These are phyloP conservation scores for Odontomyia ornata DNA, from an alignment of 2,888 invertebrate genomes.

Conservation along the genomic window DNA sequence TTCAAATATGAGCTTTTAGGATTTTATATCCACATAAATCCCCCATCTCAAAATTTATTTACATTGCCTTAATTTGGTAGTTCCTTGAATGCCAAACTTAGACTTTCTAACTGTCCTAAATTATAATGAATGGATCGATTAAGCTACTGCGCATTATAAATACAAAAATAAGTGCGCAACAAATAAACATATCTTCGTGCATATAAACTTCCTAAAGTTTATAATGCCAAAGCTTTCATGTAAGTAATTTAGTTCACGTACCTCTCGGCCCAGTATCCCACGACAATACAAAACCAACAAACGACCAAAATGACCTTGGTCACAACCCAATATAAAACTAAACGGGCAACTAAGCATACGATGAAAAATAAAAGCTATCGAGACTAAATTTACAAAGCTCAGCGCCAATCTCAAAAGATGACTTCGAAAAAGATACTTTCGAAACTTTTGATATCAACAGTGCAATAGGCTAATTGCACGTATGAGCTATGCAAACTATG, in stretches of 20 bases:
- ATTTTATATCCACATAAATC: too few species aligned
- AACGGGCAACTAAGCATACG: not conserved
- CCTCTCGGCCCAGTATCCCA: constrained; percentile 1
- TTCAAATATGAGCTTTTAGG: not conserved
- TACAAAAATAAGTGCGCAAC: constrained; percentile 9
- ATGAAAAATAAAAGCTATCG: constrained; percentile 8
- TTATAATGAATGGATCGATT: constrained; percentile 18
- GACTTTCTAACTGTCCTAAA: constrained; percentile 9
- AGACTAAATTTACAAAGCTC: constrained; percentile 2
- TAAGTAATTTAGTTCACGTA: constrained; percentile 26
- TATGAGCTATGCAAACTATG: not conserved
- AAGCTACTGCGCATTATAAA: constrained; percentile 17
- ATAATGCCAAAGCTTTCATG: not conserved
- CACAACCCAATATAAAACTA: not conserved
- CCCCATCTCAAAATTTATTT: too few species aligned
- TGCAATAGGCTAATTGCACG: too few species aligned
- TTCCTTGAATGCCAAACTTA: not conserved
- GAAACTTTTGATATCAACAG: not conserved
- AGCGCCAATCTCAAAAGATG: not conserved
- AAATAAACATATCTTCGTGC: constrained; percentile 7
- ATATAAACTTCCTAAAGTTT: not conserved
- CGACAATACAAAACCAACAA: not conserved
- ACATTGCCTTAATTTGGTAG: too few species aligned
- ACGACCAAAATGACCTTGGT: constrained; percentile 14
- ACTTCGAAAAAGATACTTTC: constrained; percentile 7